Base-by-base conservation (phyloP, 2,113 vertebrate genomes). In the Takifugu flavidus region DNA sequence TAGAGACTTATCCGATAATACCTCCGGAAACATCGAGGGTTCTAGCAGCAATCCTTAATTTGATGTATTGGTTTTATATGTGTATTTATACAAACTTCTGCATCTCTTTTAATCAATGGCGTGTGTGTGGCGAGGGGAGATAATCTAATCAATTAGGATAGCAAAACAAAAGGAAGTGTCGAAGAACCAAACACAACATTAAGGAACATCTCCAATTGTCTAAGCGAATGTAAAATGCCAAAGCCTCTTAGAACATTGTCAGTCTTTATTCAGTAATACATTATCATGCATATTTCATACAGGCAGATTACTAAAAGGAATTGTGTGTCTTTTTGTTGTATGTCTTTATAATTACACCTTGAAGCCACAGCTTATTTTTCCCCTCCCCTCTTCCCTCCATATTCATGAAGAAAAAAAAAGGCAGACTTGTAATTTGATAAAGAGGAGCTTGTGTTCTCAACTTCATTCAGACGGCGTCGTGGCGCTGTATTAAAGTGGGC, bases 331-430 rank as follows among this genome's bases (percentile, higher is more conserved):
- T 94, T 95, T 92, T 95, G 92, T 94, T 96, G 93, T 96, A 94
- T 92, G 94, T 94, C 95, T 98, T 98, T 95, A 98, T 98, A 99
- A 98, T 99, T 98, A 98, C 95, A 98, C 96, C 96, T 98, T 97
- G 94, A 96, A 99, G 96, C 95, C 94, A 96, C 93, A 92, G 95
- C 93, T 90, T 92, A 85, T 89, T 66, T 59, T 77, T 92, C 89
- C 26, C 26, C 49, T 34, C 5, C 45, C 43, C 56, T 91, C 90
- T 92, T 91, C 88, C 92, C 93, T 95, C 94, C 94, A 97, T 98
- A 98, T 96, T 98, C 95, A 98, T 98, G 95, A 13, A 13, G 13
- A 13, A 43, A 47, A 98, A 98, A 99, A 96, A 49, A 49, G 13
- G 94, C 93, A 92, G 94, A 96, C 94, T 98, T 98, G 96, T 99